Evolutionary conservation across 2,888 invertebrate species (phyloP).

Genomic region (Cordilura impudica): DNA sequence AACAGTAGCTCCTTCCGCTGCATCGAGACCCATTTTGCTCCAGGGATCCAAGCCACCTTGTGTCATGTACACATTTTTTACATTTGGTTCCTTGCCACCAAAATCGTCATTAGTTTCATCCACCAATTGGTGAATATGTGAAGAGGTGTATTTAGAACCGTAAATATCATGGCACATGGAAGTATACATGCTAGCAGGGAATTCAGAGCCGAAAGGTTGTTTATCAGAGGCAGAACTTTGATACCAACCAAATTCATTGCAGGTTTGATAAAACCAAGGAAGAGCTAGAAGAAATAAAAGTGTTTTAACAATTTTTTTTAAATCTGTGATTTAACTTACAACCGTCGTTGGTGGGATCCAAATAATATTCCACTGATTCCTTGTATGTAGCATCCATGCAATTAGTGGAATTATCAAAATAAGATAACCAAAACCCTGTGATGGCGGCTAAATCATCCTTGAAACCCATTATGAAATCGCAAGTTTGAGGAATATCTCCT

Average conservation of each 20-base stretch:
- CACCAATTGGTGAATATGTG: too few species aligned
- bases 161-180: slow-evolving; percentile 72
- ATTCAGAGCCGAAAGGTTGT: too few species aligned
- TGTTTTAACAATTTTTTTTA: too few species aligned
- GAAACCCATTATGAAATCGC: slow-evolving; percentile 67
- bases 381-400: slow-evolving; percentile 69
- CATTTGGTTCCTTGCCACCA: slow-evolving; percentile 78
- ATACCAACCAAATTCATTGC: slow-evolving; percentile 91
- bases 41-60: too few species aligned
- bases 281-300: too few species aligned
- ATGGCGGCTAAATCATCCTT: slow-evolving; percentile 70
- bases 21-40: slow-evolving; percentile 78
- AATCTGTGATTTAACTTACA: slow-evolving; percentile 64
- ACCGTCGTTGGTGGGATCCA: slow-evolving; percentile 60
- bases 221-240: slow-evolving; percentile 83
- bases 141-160: slow-evolving; percentile 67
- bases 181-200: slow-evolving; percentile 71
- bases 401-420: slow-evolving; percentile 50
- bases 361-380: slow-evolving; percentile 64
- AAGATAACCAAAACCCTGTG: slow-evolving; percentile 65
- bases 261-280: too few species aligned
- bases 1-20: slow-evolving; percentile 67
- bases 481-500: too few species aligned
- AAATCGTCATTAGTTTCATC: slow-evolving; percentile 78
- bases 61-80: slow-evolving; percentile 79